These are phyloP conservation scores for Indicator indicator DNA, from an alignment of 2,113 vertebrate genomes.

Conservation along the genomic window DNA sequence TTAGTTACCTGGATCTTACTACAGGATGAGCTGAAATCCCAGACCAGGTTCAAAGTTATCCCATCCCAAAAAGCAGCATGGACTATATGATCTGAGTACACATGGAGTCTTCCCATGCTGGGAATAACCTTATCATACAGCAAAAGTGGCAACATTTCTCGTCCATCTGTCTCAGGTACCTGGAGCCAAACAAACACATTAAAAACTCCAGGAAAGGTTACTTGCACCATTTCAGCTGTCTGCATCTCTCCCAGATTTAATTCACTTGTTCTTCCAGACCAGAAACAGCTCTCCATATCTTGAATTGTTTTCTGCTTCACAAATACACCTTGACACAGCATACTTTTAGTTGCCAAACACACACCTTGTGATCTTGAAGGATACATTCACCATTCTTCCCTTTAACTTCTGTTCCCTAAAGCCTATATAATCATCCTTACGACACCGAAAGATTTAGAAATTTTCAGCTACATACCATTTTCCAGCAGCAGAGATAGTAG, in stretches of 20 bases:
- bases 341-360: background rate
- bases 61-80: conserved; percentile 74
- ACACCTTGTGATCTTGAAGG: background rate
- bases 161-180: conserved; percentile 50
- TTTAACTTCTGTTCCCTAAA: background rate
- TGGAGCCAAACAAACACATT: conserved; percentile 47
- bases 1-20: conserved; percentile 58
- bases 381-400: background rate
- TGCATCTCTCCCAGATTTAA: background rate
- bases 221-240: background rate
- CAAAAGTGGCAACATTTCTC: conserved; percentile 58
- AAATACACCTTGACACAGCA: background rate
- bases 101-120: conserved; percentile 64
- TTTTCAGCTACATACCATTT: conserved; percentile 70
- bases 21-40: conserved; percentile 67
- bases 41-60: conserved; percentile 68
- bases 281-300: background rate
- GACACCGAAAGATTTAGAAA: background rate
- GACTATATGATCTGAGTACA: conserved; percentile 78
- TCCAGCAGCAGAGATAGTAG: conserved; percentile 77
- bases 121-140: conserved; percentile 68
- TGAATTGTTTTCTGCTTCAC: background rate
- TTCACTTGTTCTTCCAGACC: background rate
- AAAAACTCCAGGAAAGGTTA: background rate
- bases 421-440: background rate